Evolutionary conservation across 92 coral and sea anemone genomes (phyloP).

Genomic region (Porites evermanni): DNA sequence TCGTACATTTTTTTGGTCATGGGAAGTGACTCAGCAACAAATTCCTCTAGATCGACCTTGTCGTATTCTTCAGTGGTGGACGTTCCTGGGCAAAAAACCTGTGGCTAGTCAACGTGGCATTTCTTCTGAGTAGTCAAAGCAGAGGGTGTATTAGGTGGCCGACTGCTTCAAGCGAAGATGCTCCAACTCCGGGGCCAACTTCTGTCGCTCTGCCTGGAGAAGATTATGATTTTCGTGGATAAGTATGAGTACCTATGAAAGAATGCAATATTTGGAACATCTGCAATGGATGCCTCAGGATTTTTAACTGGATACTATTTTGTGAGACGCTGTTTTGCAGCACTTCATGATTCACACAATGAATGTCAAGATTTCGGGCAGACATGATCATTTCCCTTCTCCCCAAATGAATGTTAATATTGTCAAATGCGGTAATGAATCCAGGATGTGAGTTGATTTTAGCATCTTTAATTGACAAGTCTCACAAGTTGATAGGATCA

Average conservation of each 20-base stretch:
- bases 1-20: neutral
- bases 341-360: slow-evolving; percentile 61
- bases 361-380: slow-evolving; percentile 18
- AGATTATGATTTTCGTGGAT: too few relatives aligned
- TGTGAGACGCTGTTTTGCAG: slow-evolving; percentile 37
- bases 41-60: neutral
- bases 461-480: neutral
- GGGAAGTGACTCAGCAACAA: neutral
- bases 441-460: slow-evolving; percentile 38
- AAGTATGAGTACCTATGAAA: neutral
- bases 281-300: slow-evolving; percentile 36
- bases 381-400: slow-evolving; percentile 37
- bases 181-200: neutral
- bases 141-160: neutral
- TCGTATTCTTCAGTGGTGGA: neutral
- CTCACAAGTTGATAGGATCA: slow-evolving; percentile 4
- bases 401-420: slow-evolving; percentile 23
- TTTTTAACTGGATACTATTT: slow-evolving; percentile 30
- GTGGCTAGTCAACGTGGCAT: neutral
- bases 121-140: neutral
- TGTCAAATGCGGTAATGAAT: slow-evolving; percentile 44
- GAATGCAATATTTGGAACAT: slow-evolving; percentile 65
- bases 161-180: neutral
- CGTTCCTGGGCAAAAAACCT: neutral
- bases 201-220: neutral